These are phyloP conservation scores for Nebria salina DNA, from an alignment of 2,888 invertebrate species.

Conservation along the genomic window DNA sequence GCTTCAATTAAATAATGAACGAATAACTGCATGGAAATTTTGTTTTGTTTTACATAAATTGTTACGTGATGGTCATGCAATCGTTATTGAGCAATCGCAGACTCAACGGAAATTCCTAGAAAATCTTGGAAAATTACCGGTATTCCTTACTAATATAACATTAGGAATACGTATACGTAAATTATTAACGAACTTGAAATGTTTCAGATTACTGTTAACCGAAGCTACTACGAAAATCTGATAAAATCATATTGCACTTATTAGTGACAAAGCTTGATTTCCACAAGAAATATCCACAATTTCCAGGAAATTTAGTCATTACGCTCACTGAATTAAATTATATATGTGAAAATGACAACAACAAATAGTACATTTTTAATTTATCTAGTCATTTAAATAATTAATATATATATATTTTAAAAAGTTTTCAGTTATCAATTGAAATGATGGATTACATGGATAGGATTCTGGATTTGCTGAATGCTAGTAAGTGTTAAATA, in stretches of 20 bases:
- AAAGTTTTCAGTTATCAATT: constrained; percentile 92
- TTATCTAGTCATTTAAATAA: constrained; percentile 63
- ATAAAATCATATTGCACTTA: constrained; percentile 89
- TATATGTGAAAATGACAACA: constrained; percentile 91
- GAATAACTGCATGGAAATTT: constrained; percentile 98
- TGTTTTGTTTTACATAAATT: constrained; percentile 97
- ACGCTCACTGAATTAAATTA: constrained; percentile 85
- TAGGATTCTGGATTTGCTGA: constrained; percentile 89
- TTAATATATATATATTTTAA: constrained; percentile 69
- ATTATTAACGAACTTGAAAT: constrained; percentile 25
- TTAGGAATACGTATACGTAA: background rate
- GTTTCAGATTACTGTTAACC: constrained; percentile 59
- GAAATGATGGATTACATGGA: constrained; percentile 99
- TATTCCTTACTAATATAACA: constrained; percentile 54
- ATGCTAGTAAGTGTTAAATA: constrained; percentile 72
- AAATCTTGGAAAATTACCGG: constrained; percentile 93
- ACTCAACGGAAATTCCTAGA: constrained; percentile 81
- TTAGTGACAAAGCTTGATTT: constrained; percentile 92
- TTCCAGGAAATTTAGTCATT: constrained; percentile 91
- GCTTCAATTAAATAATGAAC: constrained; percentile 88
- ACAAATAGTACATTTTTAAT: constrained; percentile 84
- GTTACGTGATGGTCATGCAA: constrained; percentile 91
- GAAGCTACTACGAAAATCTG: constrained; percentile 93
- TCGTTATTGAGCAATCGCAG: constrained; percentile 86
- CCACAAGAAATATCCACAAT: constrained; percentile 90